A percentile compares a stretch with the other conserved stretches of the same genome.
Conservation (phyloP, 64 coral and sea anemone species). For the Montipora foliosa region DNA sequence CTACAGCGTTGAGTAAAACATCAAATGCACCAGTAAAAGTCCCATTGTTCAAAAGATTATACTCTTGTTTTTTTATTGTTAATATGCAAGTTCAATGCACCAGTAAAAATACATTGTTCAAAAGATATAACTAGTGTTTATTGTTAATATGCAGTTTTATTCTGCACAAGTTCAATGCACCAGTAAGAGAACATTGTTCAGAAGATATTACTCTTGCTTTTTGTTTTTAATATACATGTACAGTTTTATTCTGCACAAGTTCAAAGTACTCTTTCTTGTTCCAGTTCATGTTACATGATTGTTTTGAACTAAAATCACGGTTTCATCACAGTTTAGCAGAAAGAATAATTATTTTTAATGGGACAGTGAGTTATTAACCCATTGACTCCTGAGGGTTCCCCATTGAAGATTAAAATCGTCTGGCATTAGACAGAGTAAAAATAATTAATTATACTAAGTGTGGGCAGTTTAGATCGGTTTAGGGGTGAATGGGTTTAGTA, state of each 20-base stretch:
- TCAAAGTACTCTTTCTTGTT: not conserved
- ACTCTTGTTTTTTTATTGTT: too few relatives aligned
- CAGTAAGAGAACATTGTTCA: not conserved
- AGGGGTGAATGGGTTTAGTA: not conserved
- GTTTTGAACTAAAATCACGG: not conserved
- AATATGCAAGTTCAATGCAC: not conserved
- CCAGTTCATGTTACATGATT: conserved; percentile 4
- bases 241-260: conserved; percentile 9
- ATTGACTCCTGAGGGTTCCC: too few relatives aligned
- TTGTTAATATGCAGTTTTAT: not conserved
- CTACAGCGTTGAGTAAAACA: not conserved
- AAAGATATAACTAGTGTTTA: not conserved
- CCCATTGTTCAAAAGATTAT: too few relatives aligned
- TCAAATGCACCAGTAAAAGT: not conserved
- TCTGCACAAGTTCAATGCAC: not conserved
- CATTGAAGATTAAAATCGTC: too few relatives aligned
- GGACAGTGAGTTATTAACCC: too few relatives aligned
- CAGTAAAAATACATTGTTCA: not conserved
- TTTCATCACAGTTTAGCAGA: too few relatives aligned
- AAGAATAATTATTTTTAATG: not conserved
- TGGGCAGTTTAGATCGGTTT: too few relatives aligned
- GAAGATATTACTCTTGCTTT: not conserved
- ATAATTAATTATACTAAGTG: too few relatives aligned
- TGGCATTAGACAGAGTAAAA: too few relatives aligned
- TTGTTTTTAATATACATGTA: not conserved